Evolutionary conservation across 2,888 invertebrate species (phyloP), one percentile per base, ranked within the genome.

Genomic region (Oscheius sp.): DNA sequence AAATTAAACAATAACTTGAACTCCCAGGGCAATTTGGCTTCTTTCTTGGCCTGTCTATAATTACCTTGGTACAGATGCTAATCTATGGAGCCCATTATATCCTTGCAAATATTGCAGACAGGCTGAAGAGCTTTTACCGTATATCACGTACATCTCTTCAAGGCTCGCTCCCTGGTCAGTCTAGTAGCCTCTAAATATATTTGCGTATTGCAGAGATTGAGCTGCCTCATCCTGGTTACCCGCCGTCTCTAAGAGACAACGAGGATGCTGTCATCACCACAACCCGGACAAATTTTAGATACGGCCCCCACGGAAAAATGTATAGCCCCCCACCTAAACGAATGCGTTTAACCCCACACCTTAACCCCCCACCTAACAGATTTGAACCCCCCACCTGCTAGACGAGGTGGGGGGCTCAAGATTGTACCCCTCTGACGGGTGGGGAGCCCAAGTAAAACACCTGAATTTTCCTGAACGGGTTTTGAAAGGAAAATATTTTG

Each of bases 11-110:
- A 56, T 25, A 46, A 35, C 21, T 12, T 7, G 7, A 1, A 43
- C 16, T 58, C 76, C 52, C 55, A 79, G 82, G 83, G 73, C 83
- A 84, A 75, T 84, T 84, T 56, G 82, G 84, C 6, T 84, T 84
- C 59, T 84, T 84, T 63, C 75, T 82, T 29, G 85, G 86, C 16
- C 74, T 86, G 1, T 87, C 86, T 29, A 86, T 86, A 52, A 87
- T 86, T 64, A 86, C 86, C 25, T 74, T 86, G 35, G 75, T 86
- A n/a, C 86, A 86, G 77, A 85, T 85, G 76, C 45, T 79, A n/a
- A 74, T 85, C 25, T 82, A 82, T 72, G 78, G 76, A 56, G 45
- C 80, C 25, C 83, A 80, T 58, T 73, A 70, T 2, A 66, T 76
- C 16, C 59, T 70, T 3, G 16, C 59, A 12, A 29, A 23, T 3